These are phyloP conservation scores for Rhyacophila evoluta DNA, from an alignment of 2,888 invertebrate genomes.

Conservation along the genomic window DNA sequence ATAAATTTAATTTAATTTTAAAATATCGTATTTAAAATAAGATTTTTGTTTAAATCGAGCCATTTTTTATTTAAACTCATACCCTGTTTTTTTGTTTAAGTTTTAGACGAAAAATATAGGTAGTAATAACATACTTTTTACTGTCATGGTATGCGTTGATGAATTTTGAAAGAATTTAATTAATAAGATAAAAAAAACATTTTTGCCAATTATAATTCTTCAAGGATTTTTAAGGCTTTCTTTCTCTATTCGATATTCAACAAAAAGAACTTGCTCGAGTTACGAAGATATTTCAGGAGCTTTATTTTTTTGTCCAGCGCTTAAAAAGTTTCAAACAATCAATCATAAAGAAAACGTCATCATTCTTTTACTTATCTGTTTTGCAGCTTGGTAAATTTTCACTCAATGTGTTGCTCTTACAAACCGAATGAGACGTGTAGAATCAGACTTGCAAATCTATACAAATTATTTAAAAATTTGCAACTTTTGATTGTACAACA, in stretches of 20 bases:
- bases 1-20: too few species aligned
- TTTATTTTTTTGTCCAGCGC: not conserved
- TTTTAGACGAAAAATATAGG: too few species aligned
- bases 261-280: not conserved
- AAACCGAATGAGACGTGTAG: not conserved
- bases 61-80: too few species aligned
- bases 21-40: too few species aligned
- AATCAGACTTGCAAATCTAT: not conserved
- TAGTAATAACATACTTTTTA: too few species aligned
- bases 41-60: too few species aligned
- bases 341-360: constrained; percentile 12
- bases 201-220: too few species aligned
- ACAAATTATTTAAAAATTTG: not conserved
- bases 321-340: not conserved
- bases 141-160: too few species aligned
- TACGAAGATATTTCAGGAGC: not conserved
- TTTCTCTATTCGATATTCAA: not conserved
- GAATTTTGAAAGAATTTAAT: too few species aligned
- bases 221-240: too few species aligned
- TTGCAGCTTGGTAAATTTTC: constrained; percentile 43
- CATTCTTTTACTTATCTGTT: constrained; percentile 46
- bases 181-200: too few species aligned
- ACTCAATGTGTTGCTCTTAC: constrained; percentile 37
- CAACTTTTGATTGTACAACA: not conserved
- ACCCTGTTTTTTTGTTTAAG: too few species aligned